phyloP scores from a whole-genome alignment of 1,140 invertebrate species.

The Panulirus ornatus region DNA sequence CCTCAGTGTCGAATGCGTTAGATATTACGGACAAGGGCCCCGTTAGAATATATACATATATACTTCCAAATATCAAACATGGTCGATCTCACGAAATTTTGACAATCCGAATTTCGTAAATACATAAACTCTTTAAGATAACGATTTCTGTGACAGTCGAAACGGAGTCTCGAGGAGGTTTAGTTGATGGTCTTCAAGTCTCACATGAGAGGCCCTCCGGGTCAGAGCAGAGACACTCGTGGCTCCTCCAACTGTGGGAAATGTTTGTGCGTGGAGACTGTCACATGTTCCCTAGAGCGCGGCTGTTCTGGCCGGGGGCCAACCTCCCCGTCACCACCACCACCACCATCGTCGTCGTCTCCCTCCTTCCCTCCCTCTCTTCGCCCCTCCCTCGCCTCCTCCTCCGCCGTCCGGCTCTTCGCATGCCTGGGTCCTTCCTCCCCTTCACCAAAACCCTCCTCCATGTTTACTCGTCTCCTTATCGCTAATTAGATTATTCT shows the following conservation, averaged over 20 bases:
- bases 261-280: background rate
- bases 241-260: background rate
- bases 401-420: background rate
- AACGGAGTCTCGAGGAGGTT: too few relatives aligned
- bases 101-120: too few relatives aligned
- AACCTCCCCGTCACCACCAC: background rate
- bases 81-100: too few relatives aligned
- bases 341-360: background rate
- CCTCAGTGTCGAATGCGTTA: too few relatives aligned
- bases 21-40: too few relatives aligned
- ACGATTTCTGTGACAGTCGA: too few relatives aligned
- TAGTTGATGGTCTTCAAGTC: too few relatives aligned
- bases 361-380: background rate
- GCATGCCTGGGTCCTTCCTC: too few relatives aligned
- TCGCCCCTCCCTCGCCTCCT: background rate
- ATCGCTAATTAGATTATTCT: background rate
- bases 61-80: too few relatives aligned
- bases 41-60: too few relatives aligned
- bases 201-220: too few relatives aligned
- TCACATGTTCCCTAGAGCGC: background rate
- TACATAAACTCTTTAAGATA: too few relatives aligned
- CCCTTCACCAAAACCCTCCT: slow-evolving; percentile 8
- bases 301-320: slow-evolving; percentile 37
- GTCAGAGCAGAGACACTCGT: background rate
- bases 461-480: background rate